Conservation (phyloP, 2,113 vertebrate genomes). For the Microtus pennsylvanicus region DNA sequence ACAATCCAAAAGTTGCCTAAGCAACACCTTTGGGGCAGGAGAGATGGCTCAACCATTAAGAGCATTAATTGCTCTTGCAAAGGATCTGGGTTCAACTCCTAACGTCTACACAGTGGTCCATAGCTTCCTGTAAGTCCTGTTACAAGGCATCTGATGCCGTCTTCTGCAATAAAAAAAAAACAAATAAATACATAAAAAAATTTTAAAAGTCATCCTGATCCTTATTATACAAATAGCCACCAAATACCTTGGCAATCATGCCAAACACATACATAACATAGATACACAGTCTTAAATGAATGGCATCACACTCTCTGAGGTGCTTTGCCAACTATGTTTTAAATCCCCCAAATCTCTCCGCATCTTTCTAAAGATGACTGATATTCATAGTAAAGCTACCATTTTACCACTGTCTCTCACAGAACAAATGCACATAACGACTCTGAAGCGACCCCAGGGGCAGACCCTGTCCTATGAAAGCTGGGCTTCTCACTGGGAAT, state of each 20-base stretch:
- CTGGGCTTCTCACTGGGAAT: background rate
- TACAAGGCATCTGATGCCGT: background rate
- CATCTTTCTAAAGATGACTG: background rate
- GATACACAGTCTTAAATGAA: background rate
- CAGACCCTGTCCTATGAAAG: background rate
- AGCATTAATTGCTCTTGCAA: background rate
- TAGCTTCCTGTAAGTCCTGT: background rate
- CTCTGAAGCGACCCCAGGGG: background rate
- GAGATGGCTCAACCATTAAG: background rate
- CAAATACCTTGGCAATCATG: background rate
- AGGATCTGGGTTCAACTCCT: background rate
- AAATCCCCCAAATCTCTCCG: background rate
- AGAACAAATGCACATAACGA: background rate
- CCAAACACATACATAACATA: background rate
- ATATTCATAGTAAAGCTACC: background rate
- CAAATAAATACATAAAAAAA: background rate
- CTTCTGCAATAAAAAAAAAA: background rate
- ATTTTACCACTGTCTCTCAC: background rate
- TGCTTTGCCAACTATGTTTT: background rate
- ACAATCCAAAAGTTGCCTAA: background rate
- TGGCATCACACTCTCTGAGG: background rate
- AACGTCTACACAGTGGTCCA: background rate
- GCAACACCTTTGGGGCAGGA: background rate
- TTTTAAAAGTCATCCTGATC: background rate
- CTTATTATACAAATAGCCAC: background rate